Base-by-base conservation (phyloP, 2,888 invertebrate genomes). In the Caenorhabditis doughertyi region DNA sequence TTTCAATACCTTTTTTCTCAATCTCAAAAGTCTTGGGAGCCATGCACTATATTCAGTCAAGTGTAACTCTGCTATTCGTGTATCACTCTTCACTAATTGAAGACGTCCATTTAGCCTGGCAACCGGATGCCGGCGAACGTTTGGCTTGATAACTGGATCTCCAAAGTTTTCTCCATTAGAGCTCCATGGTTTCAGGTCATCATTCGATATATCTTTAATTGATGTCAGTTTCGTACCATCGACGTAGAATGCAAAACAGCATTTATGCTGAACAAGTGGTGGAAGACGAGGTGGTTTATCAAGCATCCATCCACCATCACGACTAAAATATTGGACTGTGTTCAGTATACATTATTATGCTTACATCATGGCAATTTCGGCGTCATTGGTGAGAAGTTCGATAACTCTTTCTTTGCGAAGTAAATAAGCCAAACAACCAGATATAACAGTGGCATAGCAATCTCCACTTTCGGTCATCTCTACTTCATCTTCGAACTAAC, bases 1-100 rank as follows among this genome's bases (percentile, higher is more conserved):
- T n/a, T n/a, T n/a, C n/a, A n/a, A 39, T 21, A 65, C 65, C 51
- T 86, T 86, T 70, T 88, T 88, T 64, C 86, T 76, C n/a, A 88
- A 73, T 62, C 88, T 60, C 18, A 81, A 68, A 39, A 84, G 79
- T 49, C 88, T 29, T 16, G 88, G 88, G 16, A 88, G 76, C 81
- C 87, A 87, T 2, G 88, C 86, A 25, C 84, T 85, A 71, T 88
- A 88, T 42, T 87, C 87, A 16, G 87, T 87, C n/a, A 88, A 60
- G 62, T 86, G 84, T 11, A 85, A 68, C 39, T 84, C 86, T 3
- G 85, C 84, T 1, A 74, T n/a, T 42, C 83, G 58, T 21, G 83
- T 81, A 72, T 86, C 86, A 0, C 81, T 79, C 49, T 83, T 86
- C 3, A 81, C 49, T 13, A 80, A 65, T n/a, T 79, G 72, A 9